Percentiles rank a stretch among this genome's conserved stretches.
phyloP scores from a whole-genome alignment of 37 sponge, comb jelly and placozoan species.

The Petrosia ficiformis region DNA sequence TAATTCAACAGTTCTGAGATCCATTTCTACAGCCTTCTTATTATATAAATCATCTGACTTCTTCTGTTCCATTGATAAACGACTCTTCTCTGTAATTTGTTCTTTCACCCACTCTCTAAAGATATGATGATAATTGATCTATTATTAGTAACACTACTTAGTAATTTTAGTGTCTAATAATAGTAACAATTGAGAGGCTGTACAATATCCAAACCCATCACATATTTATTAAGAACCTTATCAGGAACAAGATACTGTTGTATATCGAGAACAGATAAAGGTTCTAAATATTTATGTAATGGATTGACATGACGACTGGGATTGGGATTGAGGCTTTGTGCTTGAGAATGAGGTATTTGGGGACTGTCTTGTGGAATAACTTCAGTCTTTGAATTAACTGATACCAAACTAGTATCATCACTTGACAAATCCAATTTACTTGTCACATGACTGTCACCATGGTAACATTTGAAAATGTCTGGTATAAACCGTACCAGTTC shows the following conservation, averaged over 20 bases:
- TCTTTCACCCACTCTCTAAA: conserved; percentile 81
- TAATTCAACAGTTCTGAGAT: conserved; percentile 74
- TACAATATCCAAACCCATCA: conserved; percentile 80
- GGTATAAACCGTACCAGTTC: neutral
- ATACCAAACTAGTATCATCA: neutral
- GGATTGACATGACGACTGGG: neutral
- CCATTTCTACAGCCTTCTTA: conserved; percentile 86
- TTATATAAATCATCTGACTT: conserved; percentile 77
- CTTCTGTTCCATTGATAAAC: conserved; percentile 44
- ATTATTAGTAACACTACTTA: too few relatives aligned
- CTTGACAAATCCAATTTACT: too few relatives aligned
- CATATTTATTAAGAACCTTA: conserved; percentile 48
- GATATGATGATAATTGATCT: neutral
- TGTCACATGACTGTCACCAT: too few relatives aligned
- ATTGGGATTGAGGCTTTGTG: too few relatives aligned
- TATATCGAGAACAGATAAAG: conserved; percentile 15
- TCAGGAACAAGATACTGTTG: conserved; percentile 40
- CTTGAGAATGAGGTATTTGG: too few relatives aligned
- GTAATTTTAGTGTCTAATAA: too few relatives aligned
- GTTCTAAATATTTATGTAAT: neutral
- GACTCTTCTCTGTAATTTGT: conserved; percentile 82
- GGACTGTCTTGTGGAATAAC: neutral
- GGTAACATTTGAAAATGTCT: too few relatives aligned
- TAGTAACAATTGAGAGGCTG: too few relatives aligned
- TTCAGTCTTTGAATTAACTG: neutral